A percentile compares a stretch with the other conserved stretches of the same genome.
Evolutionary conservation across 2,113 vertebrate species (phyloP).

Genomic region (Ondatra zibethicus): DNA sequence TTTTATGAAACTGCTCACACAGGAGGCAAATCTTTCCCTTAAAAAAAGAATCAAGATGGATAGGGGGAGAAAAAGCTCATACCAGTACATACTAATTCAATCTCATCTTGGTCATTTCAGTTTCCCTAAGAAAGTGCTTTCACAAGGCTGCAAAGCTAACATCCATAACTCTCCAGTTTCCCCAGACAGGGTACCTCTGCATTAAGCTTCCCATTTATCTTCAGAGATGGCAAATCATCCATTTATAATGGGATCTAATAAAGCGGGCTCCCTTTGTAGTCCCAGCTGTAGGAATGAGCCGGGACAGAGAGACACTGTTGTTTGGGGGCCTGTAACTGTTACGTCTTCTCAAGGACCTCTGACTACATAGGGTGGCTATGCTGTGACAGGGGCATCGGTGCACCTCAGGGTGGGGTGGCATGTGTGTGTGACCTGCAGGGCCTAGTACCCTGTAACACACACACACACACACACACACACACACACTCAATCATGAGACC

Average conservation of each 20-base stretch:
- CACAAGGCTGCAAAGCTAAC: conserved; percentile 81
- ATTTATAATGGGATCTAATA: conserved; percentile 68
- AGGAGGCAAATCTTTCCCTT: conserved; percentile 82
- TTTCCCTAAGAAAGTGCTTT: conserved; percentile 79
- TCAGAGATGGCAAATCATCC: conserved; percentile 63
- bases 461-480: neutral
- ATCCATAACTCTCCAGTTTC: conserved; percentile 71
- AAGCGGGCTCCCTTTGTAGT: conserved; percentile 11
- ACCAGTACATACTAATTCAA: conserved; percentile 82
- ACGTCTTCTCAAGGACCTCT: neutral
- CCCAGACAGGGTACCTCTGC: conserved; percentile 73
- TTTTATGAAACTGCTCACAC: conserved; percentile 85
- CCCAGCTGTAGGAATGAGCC: conserved; percentile 29
- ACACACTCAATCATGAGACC: neutral
- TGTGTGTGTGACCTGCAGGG: neutral
- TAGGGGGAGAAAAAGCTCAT: conserved; percentile 71
- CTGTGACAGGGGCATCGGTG: neutral
- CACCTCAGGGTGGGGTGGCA: rapidly evolving
- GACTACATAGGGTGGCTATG: neutral
- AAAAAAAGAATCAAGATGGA: conserved; percentile 78
- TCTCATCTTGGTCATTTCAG: conserved; percentile 84
- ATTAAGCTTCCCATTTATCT: conserved; percentile 68
- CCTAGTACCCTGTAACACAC: neutral
- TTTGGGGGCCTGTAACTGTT: neutral
- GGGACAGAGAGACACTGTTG: neutral